Percentiles rank a stretch among this genome's conserved stretches.
Evolutionary conservation across 1,140 invertebrate species (phyloP).

Genomic region (Leptinotarsa undecemlineata): DNA sequence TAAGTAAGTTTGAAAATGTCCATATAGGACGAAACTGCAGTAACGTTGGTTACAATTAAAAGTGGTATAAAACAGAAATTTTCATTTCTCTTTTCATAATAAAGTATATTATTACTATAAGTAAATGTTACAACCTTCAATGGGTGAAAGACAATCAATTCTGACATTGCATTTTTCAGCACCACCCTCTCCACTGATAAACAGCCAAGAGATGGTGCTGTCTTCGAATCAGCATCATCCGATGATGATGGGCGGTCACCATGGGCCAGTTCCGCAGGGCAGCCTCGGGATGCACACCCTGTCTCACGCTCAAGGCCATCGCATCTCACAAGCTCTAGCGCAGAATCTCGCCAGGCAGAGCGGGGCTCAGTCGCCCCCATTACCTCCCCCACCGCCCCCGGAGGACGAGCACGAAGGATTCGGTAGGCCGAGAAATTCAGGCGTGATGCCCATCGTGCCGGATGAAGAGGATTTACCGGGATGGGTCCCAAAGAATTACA

Average conservation of each 20-base stretch:
- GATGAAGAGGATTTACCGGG: slow-evolving; percentile 84
- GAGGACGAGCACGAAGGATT: slow-evolving; percentile 77
- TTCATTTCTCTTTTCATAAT: too few species aligned
- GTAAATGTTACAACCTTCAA: too few species aligned
- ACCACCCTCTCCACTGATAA: slow-evolving; percentile 77
- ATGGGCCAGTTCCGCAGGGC: slow-evolving; percentile 52
- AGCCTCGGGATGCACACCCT: slow-evolving; percentile 59
- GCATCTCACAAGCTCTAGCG: slow-evolving; percentile 41
- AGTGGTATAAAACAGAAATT: too few species aligned
- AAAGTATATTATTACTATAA: too few species aligned
- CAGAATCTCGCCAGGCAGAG: slow-evolving; percentile 36
- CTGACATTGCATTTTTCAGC: slow-evolving; percentile 57
- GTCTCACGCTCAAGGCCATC: slow-evolving; percentile 56
- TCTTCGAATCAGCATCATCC: slow-evolving; percentile 48
- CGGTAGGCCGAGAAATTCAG: slow-evolving; percentile 64
- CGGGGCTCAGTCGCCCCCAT: slow-evolving; percentile 73
- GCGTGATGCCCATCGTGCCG: slow-evolving; percentile 79
- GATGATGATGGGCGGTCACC: slow-evolving; percentile 48
- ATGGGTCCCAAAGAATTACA: slow-evolving; percentile 93
- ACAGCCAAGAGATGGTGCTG: slow-evolving; percentile 56
- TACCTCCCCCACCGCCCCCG: slow-evolving; percentile 84
- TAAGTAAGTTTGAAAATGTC: too few species aligned
- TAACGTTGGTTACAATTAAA: too few species aligned
- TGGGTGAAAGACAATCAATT: too few species aligned
- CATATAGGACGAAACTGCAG: too few species aligned